Conservation (phyloP, 2,888 invertebrate genomes). For the Crematogaster levior region DNA sequence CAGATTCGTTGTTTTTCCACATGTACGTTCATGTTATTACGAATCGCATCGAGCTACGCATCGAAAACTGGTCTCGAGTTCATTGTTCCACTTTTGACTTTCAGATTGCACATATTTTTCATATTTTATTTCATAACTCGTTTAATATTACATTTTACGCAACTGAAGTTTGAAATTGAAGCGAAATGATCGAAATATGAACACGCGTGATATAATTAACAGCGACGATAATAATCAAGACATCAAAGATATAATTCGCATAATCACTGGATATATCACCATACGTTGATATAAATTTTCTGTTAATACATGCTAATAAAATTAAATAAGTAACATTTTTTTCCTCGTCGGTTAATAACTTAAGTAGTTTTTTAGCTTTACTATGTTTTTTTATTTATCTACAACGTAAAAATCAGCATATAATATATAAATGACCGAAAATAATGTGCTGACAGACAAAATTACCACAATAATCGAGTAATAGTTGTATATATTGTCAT, state of each 20-base stretch:
- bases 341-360: neutral
- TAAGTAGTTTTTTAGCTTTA: neutral
- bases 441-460: neutral
- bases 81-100: slow-evolving; percentile 19
- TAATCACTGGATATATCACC: neutral
- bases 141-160: slow-evolving; percentile 17
- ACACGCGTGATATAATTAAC: neutral
- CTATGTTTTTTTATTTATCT: neutral
- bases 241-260: neutral
- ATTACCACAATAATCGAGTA: neutral
- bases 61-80: slow-evolving; percentile 12
- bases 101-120: neutral
- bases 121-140: slow-evolving; percentile 21
- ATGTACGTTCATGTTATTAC: neutral
- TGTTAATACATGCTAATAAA: neutral
- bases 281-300: neutral
- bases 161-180: neutral
- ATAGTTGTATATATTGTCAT: neutral
- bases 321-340: neutral
- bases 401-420: neutral
- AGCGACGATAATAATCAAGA: neutral
- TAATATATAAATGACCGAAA: neutral
- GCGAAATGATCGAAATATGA: neutral
- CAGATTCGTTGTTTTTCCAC: neutral
- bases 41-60: neutral